These are phyloP conservation scores for Aphidius colemani DNA, from an alignment of 2,888 invertebrate genomes.

Conservation along the genomic window DNA sequence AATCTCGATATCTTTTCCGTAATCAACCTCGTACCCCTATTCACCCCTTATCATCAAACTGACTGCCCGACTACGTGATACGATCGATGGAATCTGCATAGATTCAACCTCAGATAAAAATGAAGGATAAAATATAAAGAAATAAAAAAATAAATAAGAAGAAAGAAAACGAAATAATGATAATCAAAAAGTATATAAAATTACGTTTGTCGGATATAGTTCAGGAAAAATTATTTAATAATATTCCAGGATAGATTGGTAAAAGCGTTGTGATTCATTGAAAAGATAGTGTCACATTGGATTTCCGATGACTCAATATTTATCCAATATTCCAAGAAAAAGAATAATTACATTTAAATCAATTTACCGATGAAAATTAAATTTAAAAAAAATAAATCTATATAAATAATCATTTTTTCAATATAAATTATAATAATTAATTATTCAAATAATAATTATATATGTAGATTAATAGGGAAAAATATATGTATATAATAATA, in stretches of 20 bases:
- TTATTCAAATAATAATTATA: conserved; percentile 1
- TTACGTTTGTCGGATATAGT: conserved; percentile 14
- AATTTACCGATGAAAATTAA: background rate
- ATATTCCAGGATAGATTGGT: conserved; percentile 12
- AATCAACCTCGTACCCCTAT: conserved; percentile 27
- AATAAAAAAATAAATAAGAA: background rate
- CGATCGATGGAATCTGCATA: conserved; percentile 47
- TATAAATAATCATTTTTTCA: background rate
- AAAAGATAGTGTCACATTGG: conserved; percentile 17
- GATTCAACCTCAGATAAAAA: conserved; percentile 6
- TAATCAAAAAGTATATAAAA: conserved; percentile 7
- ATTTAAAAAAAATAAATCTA: background rate
- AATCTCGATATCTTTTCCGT: conserved; percentile 31
- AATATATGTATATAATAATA: background rate
- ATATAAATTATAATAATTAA: background rate
- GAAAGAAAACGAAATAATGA: background rate
- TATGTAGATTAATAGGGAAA: background rate
- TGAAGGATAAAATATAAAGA: conserved; percentile 14
- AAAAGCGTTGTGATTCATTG: conserved; percentile 7
- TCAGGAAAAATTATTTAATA: conserved; percentile 23
- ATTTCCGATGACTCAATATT: conserved; percentile 18
- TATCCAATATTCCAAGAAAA: background rate
- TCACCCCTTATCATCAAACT: conserved; percentile 22
- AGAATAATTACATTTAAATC: too few species aligned
- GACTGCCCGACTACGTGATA: conserved; percentile 14